Conservation (phyloP, 2,113 vertebrate species). For the Syrrhaptes paradoxus region DNA sequence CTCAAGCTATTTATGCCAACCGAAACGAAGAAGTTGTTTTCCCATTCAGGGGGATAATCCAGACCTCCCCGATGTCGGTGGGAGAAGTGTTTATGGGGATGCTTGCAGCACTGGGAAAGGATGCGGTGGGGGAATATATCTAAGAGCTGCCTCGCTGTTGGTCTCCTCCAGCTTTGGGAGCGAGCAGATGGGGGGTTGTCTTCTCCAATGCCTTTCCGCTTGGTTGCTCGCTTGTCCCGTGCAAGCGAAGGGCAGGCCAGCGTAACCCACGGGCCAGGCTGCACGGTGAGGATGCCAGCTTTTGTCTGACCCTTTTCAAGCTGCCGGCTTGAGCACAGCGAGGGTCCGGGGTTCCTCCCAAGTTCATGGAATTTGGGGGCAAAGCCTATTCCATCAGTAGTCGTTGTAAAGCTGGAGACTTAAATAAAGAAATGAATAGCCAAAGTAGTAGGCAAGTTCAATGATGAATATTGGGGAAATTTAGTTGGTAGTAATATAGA, state of each 20-base stretch:
- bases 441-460: background rate
- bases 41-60: background rate
- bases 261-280: background rate
- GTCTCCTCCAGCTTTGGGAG: background rate
- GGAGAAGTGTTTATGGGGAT: background rate
- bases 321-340: background rate
- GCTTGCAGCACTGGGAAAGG: background rate
- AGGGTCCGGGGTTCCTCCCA: background rate
- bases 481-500: background rate
- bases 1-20: background rate
- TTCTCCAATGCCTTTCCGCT: slow-evolving; percentile 12
- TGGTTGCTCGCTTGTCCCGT: background rate
- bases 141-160: background rate
- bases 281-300: slow-evolving; percentile 7
- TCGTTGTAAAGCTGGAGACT: background rate
- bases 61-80: background rate
- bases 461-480: background rate
- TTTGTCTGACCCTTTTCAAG: slow-evolving; percentile 35
- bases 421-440: background rate
- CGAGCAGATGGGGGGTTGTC: slow-evolving; percentile 42
- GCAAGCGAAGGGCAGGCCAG: background rate
- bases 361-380: background rate
- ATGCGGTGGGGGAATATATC: background rate
- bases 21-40: background rate
- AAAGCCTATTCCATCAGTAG: background rate